Evolutionary conservation across 2,888 invertebrate species (phyloP).

Genomic region (Anthophora plumipes): DNA sequence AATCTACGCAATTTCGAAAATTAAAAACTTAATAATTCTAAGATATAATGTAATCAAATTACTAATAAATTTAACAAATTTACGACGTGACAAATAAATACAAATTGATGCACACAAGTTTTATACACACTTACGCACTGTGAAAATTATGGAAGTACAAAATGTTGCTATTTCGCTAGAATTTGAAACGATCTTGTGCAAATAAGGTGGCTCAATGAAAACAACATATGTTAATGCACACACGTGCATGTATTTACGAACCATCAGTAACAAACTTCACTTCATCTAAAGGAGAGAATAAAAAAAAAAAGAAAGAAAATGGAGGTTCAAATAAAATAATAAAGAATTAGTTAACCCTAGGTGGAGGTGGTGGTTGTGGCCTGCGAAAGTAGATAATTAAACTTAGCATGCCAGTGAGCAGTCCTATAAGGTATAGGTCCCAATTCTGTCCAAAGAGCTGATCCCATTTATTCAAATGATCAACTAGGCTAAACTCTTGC

Average conservation of each 20-base stretch:
- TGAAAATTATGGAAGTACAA: conserved; percentile 19
- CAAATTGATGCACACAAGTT: neutral
- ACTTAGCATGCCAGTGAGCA: conserved; percentile 92
- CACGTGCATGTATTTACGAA: conserved; percentile 60
- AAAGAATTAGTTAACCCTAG: conserved; percentile 75
- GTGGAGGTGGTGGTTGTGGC: conserved; percentile 81
- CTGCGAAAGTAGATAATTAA: conserved; percentile 92
- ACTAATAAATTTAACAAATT: neutral
- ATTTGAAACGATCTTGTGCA: conserved; percentile 22
- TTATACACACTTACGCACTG: neutral
- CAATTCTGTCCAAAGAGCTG: conserved; percentile 93
- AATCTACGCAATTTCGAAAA: neutral
- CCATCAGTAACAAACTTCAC: conserved; percentile 59
- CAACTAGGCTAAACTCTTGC: conserved; percentile 88
- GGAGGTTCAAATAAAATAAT: neutral
- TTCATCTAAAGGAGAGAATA: conserved; percentile 29
- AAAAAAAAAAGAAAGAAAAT: conserved; percentile 3
- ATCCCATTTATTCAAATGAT: conserved; percentile 88
- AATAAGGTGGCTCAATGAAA: conserved; percentile 52
- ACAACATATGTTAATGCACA: conserved; percentile 53
- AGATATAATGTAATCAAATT: conserved; percentile 7
- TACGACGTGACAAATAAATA: conserved; percentile 26
- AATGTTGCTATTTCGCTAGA: conserved; percentile 11
- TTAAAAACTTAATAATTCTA: conserved; percentile 1
- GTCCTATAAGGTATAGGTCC: conserved; percentile 96